Evolutionary conservation across 2,888 invertebrate species (phyloP), one percentile per base, ranked within the genome.

Genomic region (Dione juno): DNA sequence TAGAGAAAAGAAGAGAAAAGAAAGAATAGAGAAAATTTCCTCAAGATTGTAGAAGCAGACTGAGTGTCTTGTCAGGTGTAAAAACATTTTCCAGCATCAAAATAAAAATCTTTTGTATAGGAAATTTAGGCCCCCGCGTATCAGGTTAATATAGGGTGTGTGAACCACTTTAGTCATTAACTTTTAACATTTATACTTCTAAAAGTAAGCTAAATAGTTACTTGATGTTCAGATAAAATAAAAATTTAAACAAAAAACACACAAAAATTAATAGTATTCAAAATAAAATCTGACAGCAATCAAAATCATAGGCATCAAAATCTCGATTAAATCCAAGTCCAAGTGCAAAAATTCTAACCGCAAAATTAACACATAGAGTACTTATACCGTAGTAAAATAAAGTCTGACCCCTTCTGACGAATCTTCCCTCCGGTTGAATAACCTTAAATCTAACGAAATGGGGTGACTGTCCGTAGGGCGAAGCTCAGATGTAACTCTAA

Each of bases 391-490:
- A 45, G 16, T 40, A n/a, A 61, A 35, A 37, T 64, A 64, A 21
- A 48, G 50, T 40, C n/a, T 65, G 50, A 66, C 71, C 71, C 71
- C 28, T 28, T 28, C 28, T 28, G 65, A 75, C 50, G 52, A 61
- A 66, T 72, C 52, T 28, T 52, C 71, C 68, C 65, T 65, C 53
- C 67, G 67, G 74, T 71, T 75, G 71, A 75, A 73, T 58, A 71
- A 75, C 74, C 74, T 71, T 69, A 69, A 63, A 69, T 48, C 61
- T 64, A 69, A 40, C 57, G 41, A 67, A 69, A 64, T 57, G 59
- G 74, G 73, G 71, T 69, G 73, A 67, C 58, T 64, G 71, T 58
- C 74, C 70, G 50, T 72, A 67, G 70, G 70, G 73, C 59, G 61
- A 70, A 41, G 19, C 35, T 63, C 28, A 48, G 63, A 63, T 43